Base-by-base conservation (phyloP, 2,888 invertebrate genomes). In the Tiliacea citrago region DNA sequence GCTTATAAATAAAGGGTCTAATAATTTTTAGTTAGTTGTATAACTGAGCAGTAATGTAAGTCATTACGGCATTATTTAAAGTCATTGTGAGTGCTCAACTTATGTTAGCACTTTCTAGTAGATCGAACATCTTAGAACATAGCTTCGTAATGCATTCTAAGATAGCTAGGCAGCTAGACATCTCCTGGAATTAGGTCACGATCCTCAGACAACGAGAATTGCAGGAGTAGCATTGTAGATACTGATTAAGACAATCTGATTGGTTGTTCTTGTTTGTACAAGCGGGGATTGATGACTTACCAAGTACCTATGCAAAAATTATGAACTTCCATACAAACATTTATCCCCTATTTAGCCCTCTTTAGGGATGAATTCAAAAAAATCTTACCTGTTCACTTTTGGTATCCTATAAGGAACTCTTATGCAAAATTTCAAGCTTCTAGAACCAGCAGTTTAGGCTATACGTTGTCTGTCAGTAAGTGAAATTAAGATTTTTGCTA, bases 111-210 rank as follows among this genome's bases (percentile, higher is more conserved):
- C 53, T 58, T 47, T 68, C 62, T 53, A 47, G 9, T 2, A 39
- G 51, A 66, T 66, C 39, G 47, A 78, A 78, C n/a, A 13, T 58
- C 57, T 65, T 65, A 62, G 13, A 83, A 66, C 53, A 6, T 29
- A 58, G 75, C 51, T 29, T 35, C 42, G 24, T 53, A 67, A 80
- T 83, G 75, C 69, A 80, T 75, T 70, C 60, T 57, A 53, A 83
- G 66, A 79, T 45, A 60, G 47, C 42, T 29, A 76, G 67, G n/a
- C 55, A 77, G 49, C 29, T 24, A 51, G 73, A 60, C 47, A 53
- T 71, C 29, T 45, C 21, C 24, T 65, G 55, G 68, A 81, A 81
- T 81, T 70, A 39, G 81, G 70, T 80, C 81, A 84, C 84, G 60
- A 68, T 74, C 57, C 35, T 39, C 8, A 62, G 55, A 66, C 68